Conservation (phyloP, 2,113 vertebrate species). For the Gymnarchus niloticus region DNA sequence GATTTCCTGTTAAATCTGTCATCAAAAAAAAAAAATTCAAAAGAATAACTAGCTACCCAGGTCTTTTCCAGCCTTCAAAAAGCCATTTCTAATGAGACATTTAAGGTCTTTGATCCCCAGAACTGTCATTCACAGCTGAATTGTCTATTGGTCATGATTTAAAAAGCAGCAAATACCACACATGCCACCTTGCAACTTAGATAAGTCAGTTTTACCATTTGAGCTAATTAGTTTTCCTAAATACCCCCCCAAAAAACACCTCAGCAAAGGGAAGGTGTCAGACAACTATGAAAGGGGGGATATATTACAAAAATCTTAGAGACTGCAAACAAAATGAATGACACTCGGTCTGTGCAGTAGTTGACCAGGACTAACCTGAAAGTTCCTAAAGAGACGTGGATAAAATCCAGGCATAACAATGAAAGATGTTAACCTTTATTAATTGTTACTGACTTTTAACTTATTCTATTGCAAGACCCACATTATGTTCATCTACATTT, state of each 20-base stretch:
- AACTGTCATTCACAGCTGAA: not conserved
- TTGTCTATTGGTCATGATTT: not conserved
- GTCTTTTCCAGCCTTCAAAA: constrained; percentile 8
- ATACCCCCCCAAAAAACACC: not conserved
- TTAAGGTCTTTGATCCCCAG: constrained; percentile 19
- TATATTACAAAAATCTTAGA: not conserved
- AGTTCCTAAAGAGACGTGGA: no score
- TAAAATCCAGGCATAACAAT: no score
- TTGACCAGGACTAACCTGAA: no score
- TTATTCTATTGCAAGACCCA: no score
- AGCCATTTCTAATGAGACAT: constrained; percentile 15
- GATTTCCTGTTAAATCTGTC: constrained; percentile 18
- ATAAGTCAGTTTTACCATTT: not conserved
- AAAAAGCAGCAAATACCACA: not conserved
- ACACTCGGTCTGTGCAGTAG: no score
- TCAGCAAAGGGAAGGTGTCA: not conserved
- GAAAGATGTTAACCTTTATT: no score
- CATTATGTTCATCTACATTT: no score
- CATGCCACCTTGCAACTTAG: not conserved
- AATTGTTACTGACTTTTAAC: no score
- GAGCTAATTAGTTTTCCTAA: not conserved
- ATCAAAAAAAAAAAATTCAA: constrained; percentile 12
- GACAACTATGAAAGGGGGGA: not conserved
- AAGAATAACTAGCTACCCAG: not conserved
- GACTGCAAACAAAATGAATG: no score